phyloP scores from a whole-genome alignment of 2,797 vertebrate genomes.

The Lutra lutra region DNA sequence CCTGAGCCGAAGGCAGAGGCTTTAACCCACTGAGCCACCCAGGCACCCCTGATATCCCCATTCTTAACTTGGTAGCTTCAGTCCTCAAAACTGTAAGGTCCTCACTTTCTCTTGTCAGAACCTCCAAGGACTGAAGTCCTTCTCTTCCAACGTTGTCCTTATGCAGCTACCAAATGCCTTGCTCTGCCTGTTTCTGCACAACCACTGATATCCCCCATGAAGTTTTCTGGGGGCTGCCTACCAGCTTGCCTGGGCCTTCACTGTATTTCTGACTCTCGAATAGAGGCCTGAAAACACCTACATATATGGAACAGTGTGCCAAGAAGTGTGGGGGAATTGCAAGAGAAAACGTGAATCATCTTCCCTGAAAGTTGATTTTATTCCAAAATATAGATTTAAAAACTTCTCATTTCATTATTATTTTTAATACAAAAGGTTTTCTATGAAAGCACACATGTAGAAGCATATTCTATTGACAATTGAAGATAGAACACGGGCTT shows the following conservation, averaged over 20 bases:
- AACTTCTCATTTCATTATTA: not conserved
- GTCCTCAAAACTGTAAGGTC: not conserved
- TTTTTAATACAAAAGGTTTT: conserved; percentile 40
- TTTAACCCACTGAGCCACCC: no score
- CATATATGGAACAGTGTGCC: not conserved
- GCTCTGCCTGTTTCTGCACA: not conserved
- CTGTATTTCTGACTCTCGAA: not conserved
- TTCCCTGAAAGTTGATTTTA: conserved; percentile 36
- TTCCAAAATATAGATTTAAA: not conserved
- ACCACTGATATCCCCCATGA: not conserved
- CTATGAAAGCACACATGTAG: not conserved
- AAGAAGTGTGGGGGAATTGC: not conserved
- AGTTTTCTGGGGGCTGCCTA: not conserved
- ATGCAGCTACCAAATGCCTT: not conserved
- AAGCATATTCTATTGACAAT: not conserved
- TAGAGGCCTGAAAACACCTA: not conserved
- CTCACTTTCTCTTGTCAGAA: conserved; percentile 6
- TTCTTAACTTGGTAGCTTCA: not conserved
- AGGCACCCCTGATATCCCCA: not conserved
- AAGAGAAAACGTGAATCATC: not conserved
- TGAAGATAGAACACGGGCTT: not conserved
- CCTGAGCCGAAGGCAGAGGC: no score
- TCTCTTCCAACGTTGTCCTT: not conserved
- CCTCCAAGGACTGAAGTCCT: conserved; percentile 4
- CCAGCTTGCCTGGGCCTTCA: not conserved